Conservation (phyloP, 2,888 invertebrate genomes). For the Malacosoma neustria region DNA sequence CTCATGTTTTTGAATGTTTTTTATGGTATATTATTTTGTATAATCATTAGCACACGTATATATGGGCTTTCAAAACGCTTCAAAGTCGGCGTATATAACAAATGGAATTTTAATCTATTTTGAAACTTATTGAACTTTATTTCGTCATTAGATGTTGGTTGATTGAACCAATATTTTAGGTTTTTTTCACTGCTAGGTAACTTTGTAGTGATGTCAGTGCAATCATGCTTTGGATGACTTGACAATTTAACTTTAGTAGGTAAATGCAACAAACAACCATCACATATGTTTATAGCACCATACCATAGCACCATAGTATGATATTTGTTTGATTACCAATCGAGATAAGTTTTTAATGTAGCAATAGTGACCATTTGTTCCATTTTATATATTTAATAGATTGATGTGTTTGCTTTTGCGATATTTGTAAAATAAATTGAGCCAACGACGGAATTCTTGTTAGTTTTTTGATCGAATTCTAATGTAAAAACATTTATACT, state of each 20-base stretch:
- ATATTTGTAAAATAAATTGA: too few species aligned
- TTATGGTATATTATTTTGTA: conserved; percentile 14
- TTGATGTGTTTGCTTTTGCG: too few species aligned
- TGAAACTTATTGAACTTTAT: conserved; percentile 3
- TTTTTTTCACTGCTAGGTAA: conserved; percentile 5
- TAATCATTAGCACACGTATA: conserved; percentile 13
- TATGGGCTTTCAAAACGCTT: conserved; percentile 17
- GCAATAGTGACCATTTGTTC: too few species aligned
- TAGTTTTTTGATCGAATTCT: too few species aligned
- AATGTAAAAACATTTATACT: too few species aligned
- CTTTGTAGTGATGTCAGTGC: conserved; percentile 2
- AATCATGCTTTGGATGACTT: conserved; percentile 5
- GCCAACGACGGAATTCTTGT: too few species aligned
- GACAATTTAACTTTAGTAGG: conserved; percentile 2
- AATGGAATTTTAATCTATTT: conserved; percentile 5
- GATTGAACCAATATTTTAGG: background rate
- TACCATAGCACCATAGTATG: too few species aligned
- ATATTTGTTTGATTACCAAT: conserved; percentile 4
- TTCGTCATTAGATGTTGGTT: conserved; percentile 1
- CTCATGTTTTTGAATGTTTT: conserved; percentile 18
- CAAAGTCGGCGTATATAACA: conserved; percentile 8
- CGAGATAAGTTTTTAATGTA: conserved; percentile 4
- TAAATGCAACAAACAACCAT: conserved; percentile 5
- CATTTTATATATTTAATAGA: too few species aligned
- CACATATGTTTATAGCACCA: conserved; percentile 4